A percentile compares a stretch with the other conserved stretches of the same genome.
These are phyloP conservation scores for Drosophila ogumai DNA, from an alignment of 1,140 invertebrate species.

Conservation along the genomic window DNA sequence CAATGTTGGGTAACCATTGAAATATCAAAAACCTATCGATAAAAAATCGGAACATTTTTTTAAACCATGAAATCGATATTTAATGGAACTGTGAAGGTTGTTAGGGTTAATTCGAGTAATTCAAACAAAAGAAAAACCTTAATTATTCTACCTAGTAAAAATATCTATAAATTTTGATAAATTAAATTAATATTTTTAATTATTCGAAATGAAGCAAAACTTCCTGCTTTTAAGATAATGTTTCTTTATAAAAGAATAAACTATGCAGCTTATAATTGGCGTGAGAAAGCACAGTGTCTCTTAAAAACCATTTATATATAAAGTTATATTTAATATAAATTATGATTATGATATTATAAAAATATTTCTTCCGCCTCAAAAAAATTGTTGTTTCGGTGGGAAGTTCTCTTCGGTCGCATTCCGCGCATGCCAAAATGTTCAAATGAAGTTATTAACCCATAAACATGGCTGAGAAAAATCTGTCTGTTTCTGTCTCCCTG, in stretches of 20 bases:
- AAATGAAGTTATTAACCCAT: constrained; percentile 70
- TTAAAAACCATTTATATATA: neutral
- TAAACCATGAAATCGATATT: too few relatives aligned
- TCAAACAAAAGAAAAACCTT: too few relatives aligned
- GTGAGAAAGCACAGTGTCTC: neutral
- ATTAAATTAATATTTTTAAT: too few relatives aligned
- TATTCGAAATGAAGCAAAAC: too few relatives aligned
- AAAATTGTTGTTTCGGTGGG: neutral
- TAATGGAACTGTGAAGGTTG: too few relatives aligned
- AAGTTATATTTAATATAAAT: neutral
- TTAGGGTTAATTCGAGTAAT: too few relatives aligned
- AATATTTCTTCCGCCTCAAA: constrained; percentile 1
- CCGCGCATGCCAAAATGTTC: constrained; percentile 14
- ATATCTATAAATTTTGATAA: too few relatives aligned
- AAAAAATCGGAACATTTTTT: neutral
- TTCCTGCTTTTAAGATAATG: neutral
- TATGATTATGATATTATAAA: neutral
- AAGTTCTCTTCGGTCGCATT: constrained; percentile 31
- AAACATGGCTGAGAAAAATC: constrained; percentile 50
- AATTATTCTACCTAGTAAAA: too few relatives aligned
- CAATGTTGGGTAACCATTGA: neutral
- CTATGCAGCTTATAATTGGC: neutral
- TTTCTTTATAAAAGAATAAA: neutral
- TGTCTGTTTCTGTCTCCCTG: constrained; percentile 13
- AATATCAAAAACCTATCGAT: neutral